A percentile compares a stretch with the other conserved stretches of the same genome.
phyloP scores from a whole-genome alignment of 2,113 vertebrate species.

The Boulengeromyrus knoepffleri region DNA sequence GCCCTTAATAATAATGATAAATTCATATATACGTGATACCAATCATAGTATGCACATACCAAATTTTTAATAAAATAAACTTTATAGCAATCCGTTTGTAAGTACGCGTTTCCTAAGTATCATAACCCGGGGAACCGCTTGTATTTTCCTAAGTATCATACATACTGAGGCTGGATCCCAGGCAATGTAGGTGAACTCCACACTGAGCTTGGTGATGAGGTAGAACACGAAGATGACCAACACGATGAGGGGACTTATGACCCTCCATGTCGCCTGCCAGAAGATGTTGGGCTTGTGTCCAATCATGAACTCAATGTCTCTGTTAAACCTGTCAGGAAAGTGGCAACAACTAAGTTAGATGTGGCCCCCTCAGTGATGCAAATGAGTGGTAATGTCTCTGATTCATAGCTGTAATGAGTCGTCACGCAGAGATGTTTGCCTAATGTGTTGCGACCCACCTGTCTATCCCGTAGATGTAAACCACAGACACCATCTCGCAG shows the following conservation, averaged over 20 bases:
- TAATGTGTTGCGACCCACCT: constrained; percentile 60
- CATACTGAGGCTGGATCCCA: constrained; percentile 66
- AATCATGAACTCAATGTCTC: constrained; percentile 76
- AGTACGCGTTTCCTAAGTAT: background rate
- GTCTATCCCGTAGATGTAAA: constrained; percentile 84
- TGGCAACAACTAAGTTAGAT: background rate
- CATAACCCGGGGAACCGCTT: background rate
- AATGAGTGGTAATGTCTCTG: background rate
- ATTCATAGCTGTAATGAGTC: background rate
- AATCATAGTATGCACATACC: no score
- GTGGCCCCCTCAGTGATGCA: background rate
- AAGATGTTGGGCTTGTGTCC: constrained; percentile 80
- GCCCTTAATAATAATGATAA: no score
- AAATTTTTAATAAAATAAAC: background rate
- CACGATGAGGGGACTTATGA: constrained; percentile 80
- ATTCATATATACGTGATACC: background rate
- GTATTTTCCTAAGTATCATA: background rate
- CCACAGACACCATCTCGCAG: constrained; percentile 76
- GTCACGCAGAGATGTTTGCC: background rate
- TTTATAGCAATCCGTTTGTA: background rate
- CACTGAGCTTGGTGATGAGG: constrained; percentile 68
- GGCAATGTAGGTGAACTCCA: constrained; percentile 63
- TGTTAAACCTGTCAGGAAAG: constrained; percentile 69
- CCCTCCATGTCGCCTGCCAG: constrained; percentile 81
- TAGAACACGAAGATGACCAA: constrained; percentile 82